These are phyloP conservation scores for Tenrec ecaudatus DNA, from an alignment of 2,113 vertebrate species.

Conservation along the genomic window DNA sequence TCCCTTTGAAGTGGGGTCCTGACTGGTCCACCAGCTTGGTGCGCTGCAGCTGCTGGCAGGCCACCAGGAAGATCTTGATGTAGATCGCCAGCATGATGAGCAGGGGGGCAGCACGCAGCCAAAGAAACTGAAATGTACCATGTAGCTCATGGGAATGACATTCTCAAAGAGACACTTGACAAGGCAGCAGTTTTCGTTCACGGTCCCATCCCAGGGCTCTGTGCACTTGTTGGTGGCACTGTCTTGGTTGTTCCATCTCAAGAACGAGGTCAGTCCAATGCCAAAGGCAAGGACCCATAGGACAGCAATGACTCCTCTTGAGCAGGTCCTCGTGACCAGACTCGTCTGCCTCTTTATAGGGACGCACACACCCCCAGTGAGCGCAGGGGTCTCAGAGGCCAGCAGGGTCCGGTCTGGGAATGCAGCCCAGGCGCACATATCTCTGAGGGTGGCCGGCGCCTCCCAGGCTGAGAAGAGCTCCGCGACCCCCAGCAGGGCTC, in stretches of 20 bases:
- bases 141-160: conserved; percentile 98
- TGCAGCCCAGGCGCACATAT: background rate
- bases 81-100: conserved; percentile 97
- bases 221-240: conserved; percentile 78
- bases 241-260: conserved; percentile 93
- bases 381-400: background rate
- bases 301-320: conserved; percentile 92
- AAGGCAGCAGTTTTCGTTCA: conserved; percentile 78
- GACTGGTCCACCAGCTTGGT: conserved; percentile 94
- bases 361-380: background rate
- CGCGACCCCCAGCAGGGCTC: background rate
- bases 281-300: conserved; percentile 98
- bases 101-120: conserved; percentile 96
- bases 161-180: conserved; percentile 93
- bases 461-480: background rate
- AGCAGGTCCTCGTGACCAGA: conserved; percentile 94
- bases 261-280: conserved; percentile 96
- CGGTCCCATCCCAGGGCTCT: conserved; percentile 59
- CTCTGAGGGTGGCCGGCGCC: background rate
- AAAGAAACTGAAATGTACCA: conserved; percentile 99
- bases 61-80: conserved; percentile 96
- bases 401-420: background rate
- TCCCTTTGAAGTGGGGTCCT: conserved; percentile 94
- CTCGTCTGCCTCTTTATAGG: conserved; percentile 93
- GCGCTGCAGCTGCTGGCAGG: conserved; percentile 93